These are phyloP conservation scores for Ciconia stormi DNA, from an alignment of 2,113 vertebrate genomes.

Conservation along the genomic window DNA sequence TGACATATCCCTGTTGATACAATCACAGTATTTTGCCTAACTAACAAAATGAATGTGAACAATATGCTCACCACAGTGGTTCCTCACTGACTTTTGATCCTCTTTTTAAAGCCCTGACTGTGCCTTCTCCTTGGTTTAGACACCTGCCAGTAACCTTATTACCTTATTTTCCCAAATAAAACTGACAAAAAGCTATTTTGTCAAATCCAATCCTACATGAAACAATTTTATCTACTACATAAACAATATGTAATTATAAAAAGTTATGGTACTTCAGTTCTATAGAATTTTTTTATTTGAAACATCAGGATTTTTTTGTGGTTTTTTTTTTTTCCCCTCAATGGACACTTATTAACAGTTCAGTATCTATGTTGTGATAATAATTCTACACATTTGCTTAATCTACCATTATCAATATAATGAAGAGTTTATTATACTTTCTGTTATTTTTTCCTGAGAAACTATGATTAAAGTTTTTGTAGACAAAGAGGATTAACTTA, in stretches of 20 bases:
- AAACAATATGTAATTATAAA: neutral
- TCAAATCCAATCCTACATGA: neutral
- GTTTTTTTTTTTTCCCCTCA: neutral
- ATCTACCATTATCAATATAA: neutral
- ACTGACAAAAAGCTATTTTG: neutral
- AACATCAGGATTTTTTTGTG: neutral
- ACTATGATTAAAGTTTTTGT: neutral
- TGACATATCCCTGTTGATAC: neutral
- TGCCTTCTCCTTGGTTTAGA: neutral
- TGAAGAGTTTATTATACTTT: neutral
- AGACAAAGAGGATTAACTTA: neutral
- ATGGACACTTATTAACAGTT: neutral
- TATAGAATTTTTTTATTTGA: neutral
- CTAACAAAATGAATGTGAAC: neutral
- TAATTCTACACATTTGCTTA: neutral
- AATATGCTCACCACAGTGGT: neutral
- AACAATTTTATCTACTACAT: neutral
- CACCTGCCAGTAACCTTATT: neutral
- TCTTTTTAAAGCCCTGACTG: neutral
- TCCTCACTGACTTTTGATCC: neutral
- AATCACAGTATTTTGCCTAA: neutral
- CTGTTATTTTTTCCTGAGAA: neutral
- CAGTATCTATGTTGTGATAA: neutral
- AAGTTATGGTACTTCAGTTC: neutral
- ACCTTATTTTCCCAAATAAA: neutral